These are phyloP conservation scores for Oreonectes daqikongensis DNA, from an alignment of 2,797 vertebrate species.

Conservation along the genomic window DNA sequence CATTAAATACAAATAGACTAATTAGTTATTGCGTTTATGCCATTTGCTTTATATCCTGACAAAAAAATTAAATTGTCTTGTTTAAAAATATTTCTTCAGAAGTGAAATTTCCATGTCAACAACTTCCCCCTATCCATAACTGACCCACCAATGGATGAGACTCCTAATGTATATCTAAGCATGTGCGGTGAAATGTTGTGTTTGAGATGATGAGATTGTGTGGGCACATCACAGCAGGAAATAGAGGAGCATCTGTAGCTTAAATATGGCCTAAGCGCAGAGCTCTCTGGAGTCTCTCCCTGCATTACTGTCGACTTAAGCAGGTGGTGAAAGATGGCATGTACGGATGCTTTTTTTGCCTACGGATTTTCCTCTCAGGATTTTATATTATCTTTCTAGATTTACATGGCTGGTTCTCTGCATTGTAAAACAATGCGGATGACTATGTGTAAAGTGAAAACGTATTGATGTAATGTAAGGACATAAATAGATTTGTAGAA, in stretches of 20 bases:
- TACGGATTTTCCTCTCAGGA: neutral
- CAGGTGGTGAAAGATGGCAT: constrained; percentile 14
- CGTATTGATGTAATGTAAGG: too few relatives aligned
- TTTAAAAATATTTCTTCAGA: neutral
- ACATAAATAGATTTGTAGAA: too few relatives aligned
- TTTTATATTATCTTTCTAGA: neutral
- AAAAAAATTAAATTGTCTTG: neutral
- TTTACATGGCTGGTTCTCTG: neutral
- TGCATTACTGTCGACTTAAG: neutral
- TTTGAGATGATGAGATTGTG: neutral
- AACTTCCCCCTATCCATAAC: neutral
- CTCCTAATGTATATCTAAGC: neutral
- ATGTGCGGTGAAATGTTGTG: constrained; percentile 4
- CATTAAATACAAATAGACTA: too few relatives aligned
- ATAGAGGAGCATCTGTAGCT: constrained; percentile 39
- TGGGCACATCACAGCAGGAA: constrained; percentile 19
- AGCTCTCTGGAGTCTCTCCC: constrained; percentile 17
- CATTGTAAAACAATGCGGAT: neutral
- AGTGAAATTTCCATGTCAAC: neutral
- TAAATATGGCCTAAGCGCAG: constrained; percentile 21
- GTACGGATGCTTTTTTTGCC: neutral
- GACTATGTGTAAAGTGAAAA: too few relatives aligned
- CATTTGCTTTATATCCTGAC: neutral
- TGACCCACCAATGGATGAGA: neutral
- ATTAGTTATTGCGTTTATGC: neutral